Evolutionary conservation across 2,797 vertebrate genomes (phyloP).

Genomic region (Hydrocynus forskahlii): DNA sequence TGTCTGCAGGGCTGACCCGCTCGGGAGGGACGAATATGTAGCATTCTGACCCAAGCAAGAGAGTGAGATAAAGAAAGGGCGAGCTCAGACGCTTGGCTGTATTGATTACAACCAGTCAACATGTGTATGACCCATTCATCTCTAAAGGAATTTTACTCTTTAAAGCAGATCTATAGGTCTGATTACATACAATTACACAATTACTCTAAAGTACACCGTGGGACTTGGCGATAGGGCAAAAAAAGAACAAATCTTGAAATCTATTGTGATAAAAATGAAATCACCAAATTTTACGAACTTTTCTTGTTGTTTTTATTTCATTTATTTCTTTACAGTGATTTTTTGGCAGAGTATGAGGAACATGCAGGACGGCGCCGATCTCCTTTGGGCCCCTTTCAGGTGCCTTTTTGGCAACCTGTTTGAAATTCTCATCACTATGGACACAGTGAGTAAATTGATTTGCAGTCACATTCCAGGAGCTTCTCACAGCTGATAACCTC

Average conservation of each 20-base stretch:
- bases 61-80: too few relatives aligned
- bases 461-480: background rate
- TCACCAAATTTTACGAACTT: too few relatives aligned
- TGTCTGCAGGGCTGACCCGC: slow-evolving; percentile 4
- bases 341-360: too few relatives aligned
- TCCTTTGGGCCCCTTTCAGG: background rate
- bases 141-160: slow-evolving; percentile 1
- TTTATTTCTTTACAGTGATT: too few relatives aligned
- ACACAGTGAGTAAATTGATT: slow-evolving; percentile 8
- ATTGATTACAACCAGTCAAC: slow-evolving; percentile 11
- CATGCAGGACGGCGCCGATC: background rate
- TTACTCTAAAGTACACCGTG: background rate
- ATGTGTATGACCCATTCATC: background rate
- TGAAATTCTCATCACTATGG: slow-evolving; percentile 10
- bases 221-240: too few relatives aligned
- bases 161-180: background rate
- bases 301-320: too few relatives aligned
- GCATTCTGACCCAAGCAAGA: background rate
- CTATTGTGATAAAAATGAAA: background rate
- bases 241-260: background rate
- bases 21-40: slow-evolving; percentile 29
- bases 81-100: too few relatives aligned
- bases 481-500: slow-evolving; percentile 1
- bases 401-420: background rate
- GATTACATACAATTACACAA: background rate